Evolutionary conservation across 2,888 invertebrate species (phyloP).

Genomic region (Perizoma flavofasciatum): DNA sequence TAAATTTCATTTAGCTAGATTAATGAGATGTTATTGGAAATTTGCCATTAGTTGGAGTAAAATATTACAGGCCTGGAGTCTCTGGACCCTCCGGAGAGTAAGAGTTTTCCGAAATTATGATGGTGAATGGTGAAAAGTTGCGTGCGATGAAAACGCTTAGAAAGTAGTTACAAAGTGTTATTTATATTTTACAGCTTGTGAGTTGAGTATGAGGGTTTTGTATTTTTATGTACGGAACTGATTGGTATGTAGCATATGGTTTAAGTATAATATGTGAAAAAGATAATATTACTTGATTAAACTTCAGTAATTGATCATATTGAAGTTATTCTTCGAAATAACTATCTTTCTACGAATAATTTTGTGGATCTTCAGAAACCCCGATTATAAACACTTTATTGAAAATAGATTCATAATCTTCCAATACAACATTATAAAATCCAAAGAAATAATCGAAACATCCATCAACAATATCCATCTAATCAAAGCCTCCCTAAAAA

Average conservation of each 20-base stretch:
- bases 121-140: constrained; percentile 14
- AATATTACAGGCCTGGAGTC: constrained; percentile 40
- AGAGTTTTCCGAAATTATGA: constrained; percentile 33
- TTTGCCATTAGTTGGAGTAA: constrained; percentile 65
- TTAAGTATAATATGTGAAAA: too few species aligned
- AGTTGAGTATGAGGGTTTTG: too few species aligned
- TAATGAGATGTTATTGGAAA: constrained; percentile 79
- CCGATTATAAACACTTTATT: too few species aligned
- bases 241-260: too few species aligned
- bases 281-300: too few species aligned
- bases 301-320: too few species aligned
- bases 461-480: constrained; percentile 49
- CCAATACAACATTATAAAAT: constrained; percentile 7
- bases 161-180: neutral
- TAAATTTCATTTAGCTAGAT: constrained; percentile 81
- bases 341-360: too few species aligned
- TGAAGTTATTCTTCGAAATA: too few species aligned
- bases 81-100: constrained; percentile 37
- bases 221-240: too few species aligned
- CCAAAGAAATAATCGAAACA: constrained; percentile 32
- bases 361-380: too few species aligned
- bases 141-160: neutral
- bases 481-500: constrained; percentile 65
- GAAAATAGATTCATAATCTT: too few species aligned
- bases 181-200: too few species aligned